Evolutionary conservation across 1,140 invertebrate genomes (phyloP).

Genomic region (Drosophila sp.): DNA sequence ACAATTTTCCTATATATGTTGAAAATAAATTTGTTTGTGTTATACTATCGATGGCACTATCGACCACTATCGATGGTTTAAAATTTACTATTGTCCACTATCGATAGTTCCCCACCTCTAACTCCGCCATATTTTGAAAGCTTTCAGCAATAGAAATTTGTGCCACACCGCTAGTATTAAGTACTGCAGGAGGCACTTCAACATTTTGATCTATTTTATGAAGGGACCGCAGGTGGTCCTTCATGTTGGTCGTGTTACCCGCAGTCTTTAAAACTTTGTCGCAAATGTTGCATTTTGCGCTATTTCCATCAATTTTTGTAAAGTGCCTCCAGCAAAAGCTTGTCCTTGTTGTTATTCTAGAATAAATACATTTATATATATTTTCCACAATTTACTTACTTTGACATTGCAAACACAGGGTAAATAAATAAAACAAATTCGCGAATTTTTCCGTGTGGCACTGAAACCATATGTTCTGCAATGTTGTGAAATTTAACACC

Average conservation of each 20-base stretch:
- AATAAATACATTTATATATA: not conserved
- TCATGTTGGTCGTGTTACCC: not conserved
- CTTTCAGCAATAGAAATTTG: not conserved
- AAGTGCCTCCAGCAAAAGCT: not conserved
- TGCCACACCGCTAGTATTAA: conserved; percentile 1
- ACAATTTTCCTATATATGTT: too few relatives aligned
- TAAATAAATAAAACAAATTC: conserved; percentile 21
- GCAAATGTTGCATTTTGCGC: conserved; percentile 3
- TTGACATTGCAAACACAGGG: conserved; percentile 10
- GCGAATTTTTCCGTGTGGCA: conserved; percentile 24
- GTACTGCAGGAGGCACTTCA: not conserved
- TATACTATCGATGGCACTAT: too few relatives aligned
- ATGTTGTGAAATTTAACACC: not conserved
- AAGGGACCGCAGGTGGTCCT: conserved; percentile 1
- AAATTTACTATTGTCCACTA: not conserved
- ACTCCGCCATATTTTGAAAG: too few relatives aligned
- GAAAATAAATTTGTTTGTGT: too few relatives aligned
- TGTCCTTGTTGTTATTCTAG: not conserved
- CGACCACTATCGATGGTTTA: too few relatives aligned
- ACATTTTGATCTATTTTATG: conserved; percentile 5
- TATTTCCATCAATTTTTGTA: not conserved
- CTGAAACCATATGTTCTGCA: not conserved
- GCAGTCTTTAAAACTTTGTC: not conserved
- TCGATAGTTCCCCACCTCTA: not conserved
- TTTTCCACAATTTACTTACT: not conserved